Evolutionary conservation across 2,888 invertebrate genomes (phyloP).

Genomic region (Apantesis nais): DNA sequence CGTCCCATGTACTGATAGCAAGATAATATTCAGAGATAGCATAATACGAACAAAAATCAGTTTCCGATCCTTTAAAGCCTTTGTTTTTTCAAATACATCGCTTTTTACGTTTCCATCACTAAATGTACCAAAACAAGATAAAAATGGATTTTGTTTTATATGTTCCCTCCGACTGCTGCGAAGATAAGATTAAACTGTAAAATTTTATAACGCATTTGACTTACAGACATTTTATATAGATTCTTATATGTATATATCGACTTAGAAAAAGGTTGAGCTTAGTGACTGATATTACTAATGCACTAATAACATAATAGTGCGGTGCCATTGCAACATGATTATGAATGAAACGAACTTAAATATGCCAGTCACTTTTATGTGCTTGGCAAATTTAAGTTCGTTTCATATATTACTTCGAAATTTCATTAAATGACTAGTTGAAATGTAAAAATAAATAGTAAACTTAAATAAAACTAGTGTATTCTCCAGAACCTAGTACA

Average conservation of each 20-base stretch:
- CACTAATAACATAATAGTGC: neutral
- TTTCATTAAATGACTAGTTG: too few species aligned
- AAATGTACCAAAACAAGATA: conserved; percentile 26
- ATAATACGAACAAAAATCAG: conserved; percentile 29
- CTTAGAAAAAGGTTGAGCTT: neutral
- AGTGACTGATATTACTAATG: neutral
- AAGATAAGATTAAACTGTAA: conserved; percentile 29
- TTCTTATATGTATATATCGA: neutral
- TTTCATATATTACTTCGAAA: too few species aligned
- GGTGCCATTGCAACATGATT: neutral
- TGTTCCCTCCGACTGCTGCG: conserved; percentile 20
- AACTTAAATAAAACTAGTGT: neutral
- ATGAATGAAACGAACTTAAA: neutral
- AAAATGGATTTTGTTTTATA: conserved; percentile 41
- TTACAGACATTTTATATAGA: neutral
- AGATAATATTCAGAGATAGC: conserved; percentile 29
- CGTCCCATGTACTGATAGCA: conserved; percentile 14
- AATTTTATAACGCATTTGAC: conserved; percentile 25
- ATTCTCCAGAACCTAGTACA: conserved; percentile 9
- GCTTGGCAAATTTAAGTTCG: too few species aligned
- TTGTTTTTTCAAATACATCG: conserved; percentile 39
- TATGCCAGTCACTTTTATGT: too few species aligned
- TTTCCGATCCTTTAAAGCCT: conserved; percentile 27
- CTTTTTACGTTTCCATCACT: conserved; percentile 27
- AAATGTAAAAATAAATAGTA: too few species aligned